Base-by-base conservation (phyloP, 1,140 invertebrate species). In the Calliopsis andreniformis region DNA sequence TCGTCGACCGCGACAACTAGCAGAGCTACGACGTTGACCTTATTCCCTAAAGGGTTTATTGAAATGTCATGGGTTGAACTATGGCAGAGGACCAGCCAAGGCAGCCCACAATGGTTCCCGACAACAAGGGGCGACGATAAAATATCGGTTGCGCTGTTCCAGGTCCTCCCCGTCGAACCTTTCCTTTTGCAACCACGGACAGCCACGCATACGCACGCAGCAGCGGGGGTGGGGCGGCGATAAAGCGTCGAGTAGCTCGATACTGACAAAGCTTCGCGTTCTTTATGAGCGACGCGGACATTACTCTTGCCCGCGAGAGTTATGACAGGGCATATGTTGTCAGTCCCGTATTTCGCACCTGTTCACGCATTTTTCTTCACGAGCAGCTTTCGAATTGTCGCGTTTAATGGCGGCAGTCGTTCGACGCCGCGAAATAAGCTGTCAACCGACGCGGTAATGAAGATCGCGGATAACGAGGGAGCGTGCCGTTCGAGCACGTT, bases 51-150 rank as follows among this genome's bases (percentile, higher is more conserved):
- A 30, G 53, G 63, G 76, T 87, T 86, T 83, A 88, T 89, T 85
- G 80, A 88, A 86, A 87, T 86, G 87, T 87, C 88, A 86, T 78
- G 75, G 73, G 59, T 64, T 86, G 80, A 84, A 79, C 86, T 77
- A 80, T 78, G 79, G 56, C n/a, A 71, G 58, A 61, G 75, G 84
- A 66, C 51, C 76, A 58, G 73, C 45, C 39, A 66, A 68, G 61
- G 53, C 67, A 75, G 72, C 43, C 64, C 51, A 71, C 30, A 25
- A 77, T 68, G 59, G 47, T 51, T 49, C 51, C 61, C 35, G 42
- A 59, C 63, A 72, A 73, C 55, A 63, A 55, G 49, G 58, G 63
- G 58, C 4, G 59, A 82, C 85, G 85, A 88, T 87, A 82, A 89
- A 89, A 87, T 87, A 78, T 83, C 82, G 79, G 84, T 78, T 79